Evolutionary conservation across 1,140 invertebrate genomes (phyloP).

Genomic region (Leucophenga varia): DNA sequence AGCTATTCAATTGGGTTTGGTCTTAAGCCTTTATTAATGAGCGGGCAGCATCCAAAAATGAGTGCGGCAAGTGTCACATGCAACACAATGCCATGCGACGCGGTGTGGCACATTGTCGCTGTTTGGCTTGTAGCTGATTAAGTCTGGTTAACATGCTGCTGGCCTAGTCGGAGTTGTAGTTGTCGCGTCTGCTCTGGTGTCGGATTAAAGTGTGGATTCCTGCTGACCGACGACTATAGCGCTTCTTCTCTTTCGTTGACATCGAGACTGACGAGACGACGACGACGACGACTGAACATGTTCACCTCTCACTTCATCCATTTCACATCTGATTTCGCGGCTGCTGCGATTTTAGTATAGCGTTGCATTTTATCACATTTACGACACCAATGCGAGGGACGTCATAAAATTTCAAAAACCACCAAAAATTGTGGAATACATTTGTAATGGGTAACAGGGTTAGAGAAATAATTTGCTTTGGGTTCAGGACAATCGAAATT

Average conservation of each 20-base stretch:
- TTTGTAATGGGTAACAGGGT: too few species aligned
- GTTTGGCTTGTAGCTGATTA: conserved; percentile 37
- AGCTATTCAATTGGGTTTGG: too few species aligned
- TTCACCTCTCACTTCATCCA: not conserved
- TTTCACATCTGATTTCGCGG: conserved; percentile 32
- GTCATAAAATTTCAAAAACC: too few species aligned
- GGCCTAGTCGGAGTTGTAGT: not conserved
- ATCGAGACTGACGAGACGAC: conserved; percentile 28
- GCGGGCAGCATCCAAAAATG: conserved; percentile 20
- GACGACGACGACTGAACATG: conserved; percentile 5
- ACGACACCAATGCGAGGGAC: conserved; percentile 20
- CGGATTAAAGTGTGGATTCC: not conserved
- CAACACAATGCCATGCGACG: conserved; percentile 23
- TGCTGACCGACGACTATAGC: not conserved
- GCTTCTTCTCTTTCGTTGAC: conserved; percentile 2
- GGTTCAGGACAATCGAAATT: too few species aligned
- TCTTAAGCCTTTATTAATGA: conserved; percentile 50
- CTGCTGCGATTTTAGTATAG: conserved; percentile 3
- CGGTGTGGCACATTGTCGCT: not conserved
- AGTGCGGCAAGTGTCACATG: conserved; percentile 41
- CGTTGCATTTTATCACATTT: conserved; percentile 42
- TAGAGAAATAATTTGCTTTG: too few species aligned
- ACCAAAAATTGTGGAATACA: too few species aligned
- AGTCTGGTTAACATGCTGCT: conserved; percentile 38
- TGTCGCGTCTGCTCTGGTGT: not conserved